Percentiles rank a stretch among this genome's conserved stretches.
These are phyloP conservation scores for Bombus confusus DNA, from an alignment of 1,140 invertebrate genomes.

Conservation along the genomic window DNA sequence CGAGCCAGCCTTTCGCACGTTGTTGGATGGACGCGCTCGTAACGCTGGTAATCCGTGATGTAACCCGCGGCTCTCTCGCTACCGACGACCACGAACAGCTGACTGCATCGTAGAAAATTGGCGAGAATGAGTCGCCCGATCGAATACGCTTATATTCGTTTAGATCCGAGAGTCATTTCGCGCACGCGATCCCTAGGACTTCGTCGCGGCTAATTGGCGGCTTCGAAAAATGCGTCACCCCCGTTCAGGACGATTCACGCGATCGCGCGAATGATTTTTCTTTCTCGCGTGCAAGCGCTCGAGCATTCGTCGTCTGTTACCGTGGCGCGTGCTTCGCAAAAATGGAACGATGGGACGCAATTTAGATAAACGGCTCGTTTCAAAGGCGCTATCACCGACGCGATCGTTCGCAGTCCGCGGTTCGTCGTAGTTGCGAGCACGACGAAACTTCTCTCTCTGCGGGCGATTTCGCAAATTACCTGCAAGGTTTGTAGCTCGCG, in stretches of 20 bases:
- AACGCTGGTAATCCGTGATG: constrained; percentile 30
- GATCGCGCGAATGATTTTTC: constrained; percentile 36
- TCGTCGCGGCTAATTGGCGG: constrained; percentile 42
- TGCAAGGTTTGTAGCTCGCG: not conserved
- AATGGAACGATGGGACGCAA: constrained; percentile 44
- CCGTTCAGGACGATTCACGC: constrained; percentile 19
- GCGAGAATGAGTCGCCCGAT: constrained; percentile 23
- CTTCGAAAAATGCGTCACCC: constrained; percentile 23
- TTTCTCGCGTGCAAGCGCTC: constrained; percentile 9
- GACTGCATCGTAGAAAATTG: constrained; percentile 32
- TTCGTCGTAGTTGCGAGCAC: not conserved
- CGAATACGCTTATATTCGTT: not conserved
- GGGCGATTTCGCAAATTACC: not conserved
- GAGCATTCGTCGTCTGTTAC: not conserved
- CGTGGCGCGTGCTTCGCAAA: constrained; percentile 31
- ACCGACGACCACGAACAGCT: not conserved
- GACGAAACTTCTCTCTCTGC: too few relatives aligned
- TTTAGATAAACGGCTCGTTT: constrained; percentile 21
- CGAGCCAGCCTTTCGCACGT: not conserved
- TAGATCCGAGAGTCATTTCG: not conserved
- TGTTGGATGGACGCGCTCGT: not conserved
- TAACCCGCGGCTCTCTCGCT: constrained; percentile 3
- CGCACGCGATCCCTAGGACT: constrained; percentile 3
- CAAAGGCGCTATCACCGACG: not conserved
- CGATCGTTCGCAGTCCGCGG: not conserved